These are phyloP conservation scores for Anthrax anthrax DNA, from an alignment of 2,888 invertebrate species.

Conservation along the genomic window DNA sequence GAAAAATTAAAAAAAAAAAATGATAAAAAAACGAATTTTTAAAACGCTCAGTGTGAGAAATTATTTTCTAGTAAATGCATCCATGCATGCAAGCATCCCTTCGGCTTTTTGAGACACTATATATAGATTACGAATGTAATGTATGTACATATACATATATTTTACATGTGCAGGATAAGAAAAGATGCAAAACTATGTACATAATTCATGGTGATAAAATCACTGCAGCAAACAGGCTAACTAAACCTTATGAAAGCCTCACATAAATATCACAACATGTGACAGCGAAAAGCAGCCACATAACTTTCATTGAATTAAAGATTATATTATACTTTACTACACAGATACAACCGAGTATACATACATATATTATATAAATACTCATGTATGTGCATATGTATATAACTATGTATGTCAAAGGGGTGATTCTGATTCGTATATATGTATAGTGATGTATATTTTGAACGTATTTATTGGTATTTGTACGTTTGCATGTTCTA, in stretches of 20 bases:
- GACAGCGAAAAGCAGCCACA: conserved; percentile 20
- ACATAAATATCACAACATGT: conserved; percentile 21
- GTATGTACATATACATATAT: no score
- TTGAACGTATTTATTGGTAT: no score
- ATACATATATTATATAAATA: no score
- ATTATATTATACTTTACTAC: conserved; percentile 5
- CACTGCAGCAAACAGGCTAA: conserved; percentile 19
- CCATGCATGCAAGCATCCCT: conserved; percentile 3
- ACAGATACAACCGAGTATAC: no score
- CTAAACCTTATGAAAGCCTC: conserved; percentile 19
- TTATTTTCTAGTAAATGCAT: background rate
- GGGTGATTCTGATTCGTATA: no score
- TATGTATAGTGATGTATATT: no score
- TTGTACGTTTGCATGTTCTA: no score
- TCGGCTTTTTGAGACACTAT: conserved; percentile 3
- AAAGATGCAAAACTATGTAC: conserved; percentile 12
- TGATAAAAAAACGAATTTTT: no score
- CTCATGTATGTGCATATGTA: no score
- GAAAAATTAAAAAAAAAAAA: no score
- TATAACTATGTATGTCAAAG: no score
- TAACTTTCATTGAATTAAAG: conserved; percentile 18
- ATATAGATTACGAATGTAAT: background rate
- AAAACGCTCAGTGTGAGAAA: conserved; percentile 2
- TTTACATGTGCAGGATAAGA: background rate
- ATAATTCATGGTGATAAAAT: conserved; percentile 20